Evolutionary conservation across 2,797 vertebrate species (phyloP).

Genomic region (Acanthornis magna): DNA sequence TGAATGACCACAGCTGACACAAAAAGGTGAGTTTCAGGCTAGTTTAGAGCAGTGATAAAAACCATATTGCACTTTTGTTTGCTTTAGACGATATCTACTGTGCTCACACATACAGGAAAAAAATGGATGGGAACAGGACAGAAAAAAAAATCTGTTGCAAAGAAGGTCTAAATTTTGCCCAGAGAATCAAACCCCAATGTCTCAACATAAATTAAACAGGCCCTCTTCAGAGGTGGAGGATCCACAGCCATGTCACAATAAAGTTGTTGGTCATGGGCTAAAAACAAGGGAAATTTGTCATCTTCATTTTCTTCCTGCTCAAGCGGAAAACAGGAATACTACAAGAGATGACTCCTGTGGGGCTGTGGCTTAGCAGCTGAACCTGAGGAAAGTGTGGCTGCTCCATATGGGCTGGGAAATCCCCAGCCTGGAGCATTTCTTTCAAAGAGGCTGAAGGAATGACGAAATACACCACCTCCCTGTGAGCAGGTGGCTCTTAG

Average conservation of each 20-base stretch:
- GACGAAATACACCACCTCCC: neutral
- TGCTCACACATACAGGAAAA: neutral
- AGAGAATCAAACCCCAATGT: neutral
- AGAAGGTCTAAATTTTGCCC: neutral
- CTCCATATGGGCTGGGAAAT: constrained; percentile 12
- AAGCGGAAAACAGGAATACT: constrained; percentile 67
- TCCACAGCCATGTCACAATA: neutral
- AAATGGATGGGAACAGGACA: rapidly evolving
- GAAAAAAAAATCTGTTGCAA: neutral
- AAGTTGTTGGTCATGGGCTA: neutral
- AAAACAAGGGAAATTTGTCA: neutral
- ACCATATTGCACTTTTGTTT: neutral
- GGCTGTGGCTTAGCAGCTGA: neutral
- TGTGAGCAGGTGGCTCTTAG: neutral
- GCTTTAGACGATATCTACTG: neutral
- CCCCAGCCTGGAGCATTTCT: constrained; percentile 27
- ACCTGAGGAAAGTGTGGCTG: neutral
- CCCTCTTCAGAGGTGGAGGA: neutral
- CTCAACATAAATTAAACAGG: neutral
- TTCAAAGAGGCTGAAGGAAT: neutral
- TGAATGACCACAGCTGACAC: neutral
- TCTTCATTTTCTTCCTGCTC: constrained; percentile 68
- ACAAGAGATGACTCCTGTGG: constrained; percentile 54
- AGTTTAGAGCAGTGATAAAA: neutral
- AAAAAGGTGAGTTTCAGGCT: neutral